These are phyloP conservation scores for Drosophila tanythrix DNA, from an alignment of 2,888 invertebrate genomes.

Conservation along the genomic window DNA sequence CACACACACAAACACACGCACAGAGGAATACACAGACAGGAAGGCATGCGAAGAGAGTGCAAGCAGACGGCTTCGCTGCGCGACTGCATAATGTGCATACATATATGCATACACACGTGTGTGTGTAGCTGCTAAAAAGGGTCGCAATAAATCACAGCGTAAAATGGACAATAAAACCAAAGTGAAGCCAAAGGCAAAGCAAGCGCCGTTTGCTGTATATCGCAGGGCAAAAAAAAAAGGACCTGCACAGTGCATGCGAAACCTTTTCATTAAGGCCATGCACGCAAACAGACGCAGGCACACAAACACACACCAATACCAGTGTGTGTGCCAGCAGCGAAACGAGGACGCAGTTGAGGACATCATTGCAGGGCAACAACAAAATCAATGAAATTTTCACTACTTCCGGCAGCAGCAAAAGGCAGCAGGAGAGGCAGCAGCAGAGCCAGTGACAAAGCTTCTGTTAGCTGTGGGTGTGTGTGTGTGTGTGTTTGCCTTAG, in stretches of 20 bases:
- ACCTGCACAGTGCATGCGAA: constrained; percentile 41
- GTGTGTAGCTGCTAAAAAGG: constrained; percentile 23
- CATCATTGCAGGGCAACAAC: constrained; percentile 63
- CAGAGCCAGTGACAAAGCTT: constrained; percentile 2
- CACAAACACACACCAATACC: constrained; percentile 15
- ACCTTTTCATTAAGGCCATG: constrained; percentile 61
- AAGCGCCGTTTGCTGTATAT: constrained; percentile 28
- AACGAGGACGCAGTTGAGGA: constrained; percentile 71
- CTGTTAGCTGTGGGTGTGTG: constrained; percentile 1
- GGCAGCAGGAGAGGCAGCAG: constrained; percentile 1
- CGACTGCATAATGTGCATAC: constrained; percentile 16
- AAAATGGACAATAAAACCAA: constrained; percentile 58
- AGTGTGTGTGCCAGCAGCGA: constrained; percentile 22
- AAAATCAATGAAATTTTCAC: constrained; percentile 80
- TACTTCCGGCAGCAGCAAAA: constrained; percentile 61
- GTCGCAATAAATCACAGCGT: constrained; percentile 65
- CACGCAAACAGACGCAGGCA: constrained; percentile 18
- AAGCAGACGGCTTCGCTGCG: constrained; percentile 43
- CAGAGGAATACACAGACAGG: constrained; percentile 20
- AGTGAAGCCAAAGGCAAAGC: constrained; percentile 27
- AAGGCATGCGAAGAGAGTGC: constrained; percentile 27
- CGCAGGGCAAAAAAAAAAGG: constrained; percentile 19
- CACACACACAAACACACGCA: constrained; percentile 18
- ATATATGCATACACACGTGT: background rate
- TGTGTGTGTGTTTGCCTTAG: constrained; percentile 57